phyloP scores from a whole-genome alignment of 2,888 invertebrate genomes.

The Latrodectus hesperus region DNA sequence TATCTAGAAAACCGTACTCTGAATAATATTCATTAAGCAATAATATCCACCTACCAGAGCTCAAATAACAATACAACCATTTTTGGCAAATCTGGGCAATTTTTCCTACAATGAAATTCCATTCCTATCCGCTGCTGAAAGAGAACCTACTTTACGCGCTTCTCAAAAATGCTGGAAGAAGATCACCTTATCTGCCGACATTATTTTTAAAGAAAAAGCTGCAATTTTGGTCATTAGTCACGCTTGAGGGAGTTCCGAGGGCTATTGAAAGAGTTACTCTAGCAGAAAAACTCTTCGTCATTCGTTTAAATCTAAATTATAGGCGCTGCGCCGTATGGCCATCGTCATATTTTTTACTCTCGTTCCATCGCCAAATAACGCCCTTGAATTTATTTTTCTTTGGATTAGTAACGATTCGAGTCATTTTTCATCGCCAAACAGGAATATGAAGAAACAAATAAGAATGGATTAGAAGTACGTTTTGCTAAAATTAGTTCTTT shows the following conservation, averaged over 20 bases:
- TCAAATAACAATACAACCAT: neutral
- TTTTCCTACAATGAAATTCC: neutral
- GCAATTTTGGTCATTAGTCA: conserved; percentile 25
- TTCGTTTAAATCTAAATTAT: conserved; percentile 21
- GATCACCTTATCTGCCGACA: conserved; percentile 23
- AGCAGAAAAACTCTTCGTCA: neutral
- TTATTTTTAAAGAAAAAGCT: conserved; percentile 3
- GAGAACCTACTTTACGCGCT: neutral
- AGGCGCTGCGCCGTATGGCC: neutral
- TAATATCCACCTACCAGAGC: too few relatives aligned
- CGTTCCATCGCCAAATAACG: neutral
- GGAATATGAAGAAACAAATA: neutral
- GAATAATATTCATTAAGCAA: too few relatives aligned
- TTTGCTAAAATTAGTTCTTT: neutral
- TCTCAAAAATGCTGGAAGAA: neutral
- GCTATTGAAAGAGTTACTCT: conserved; percentile 13
- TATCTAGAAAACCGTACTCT: too few relatives aligned
- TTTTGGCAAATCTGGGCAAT: neutral
- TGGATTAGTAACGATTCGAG: neutral
- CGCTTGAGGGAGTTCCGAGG: neutral
- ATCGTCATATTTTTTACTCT: neutral
- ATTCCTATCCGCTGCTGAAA: neutral
- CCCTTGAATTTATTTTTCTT: neutral
- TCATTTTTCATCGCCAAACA: neutral
- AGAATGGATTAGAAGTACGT: neutral